Percentiles rank a stretch among this genome's conserved stretches.
Evolutionary conservation across 2,113 vertebrate species (phyloP).

Genomic region (Eptesicus fuscus): DNA sequence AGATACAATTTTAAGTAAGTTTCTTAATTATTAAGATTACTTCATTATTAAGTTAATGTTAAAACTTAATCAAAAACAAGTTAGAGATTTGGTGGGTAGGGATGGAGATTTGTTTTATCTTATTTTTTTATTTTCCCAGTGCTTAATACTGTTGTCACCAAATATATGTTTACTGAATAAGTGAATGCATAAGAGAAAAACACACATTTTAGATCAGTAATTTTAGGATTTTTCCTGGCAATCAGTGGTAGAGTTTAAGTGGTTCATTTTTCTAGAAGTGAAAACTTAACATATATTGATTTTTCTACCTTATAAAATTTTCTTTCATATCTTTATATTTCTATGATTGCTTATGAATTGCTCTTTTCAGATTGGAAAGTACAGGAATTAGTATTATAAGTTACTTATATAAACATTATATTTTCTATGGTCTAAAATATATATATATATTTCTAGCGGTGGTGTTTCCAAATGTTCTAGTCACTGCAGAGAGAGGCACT

Average conservation of each 20-base stretch:
- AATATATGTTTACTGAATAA: background rate
- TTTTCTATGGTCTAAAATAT: background rate
- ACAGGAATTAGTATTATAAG: background rate
- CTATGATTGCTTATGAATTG: background rate
- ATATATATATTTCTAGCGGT: background rate
- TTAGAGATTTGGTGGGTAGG: background rate
- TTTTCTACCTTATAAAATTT: background rate
- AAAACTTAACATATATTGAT: background rate
- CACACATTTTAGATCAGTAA: background rate
- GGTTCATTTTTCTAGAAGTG: background rate
- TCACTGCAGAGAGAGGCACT: background rate
- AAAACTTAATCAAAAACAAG: conserved; percentile 3
- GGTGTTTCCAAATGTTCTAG: background rate
- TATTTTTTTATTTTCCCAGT: background rate
- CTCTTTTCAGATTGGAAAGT: conserved; percentile 12
- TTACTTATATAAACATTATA: background rate
- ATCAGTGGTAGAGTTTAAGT: background rate
- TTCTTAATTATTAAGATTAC: background rate
- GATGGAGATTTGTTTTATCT: background rate
- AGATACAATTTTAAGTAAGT: background rate
- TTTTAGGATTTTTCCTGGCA: background rate
- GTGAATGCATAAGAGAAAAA: background rate
- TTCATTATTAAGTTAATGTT: background rate
- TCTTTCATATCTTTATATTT: background rate
- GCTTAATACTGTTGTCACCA: background rate